A percentile compares a stretch with the other conserved stretches of the same genome.
Evolutionary conservation across 2,888 invertebrate species (phyloP).

Genomic region (Cataglyphis cursor): DNA sequence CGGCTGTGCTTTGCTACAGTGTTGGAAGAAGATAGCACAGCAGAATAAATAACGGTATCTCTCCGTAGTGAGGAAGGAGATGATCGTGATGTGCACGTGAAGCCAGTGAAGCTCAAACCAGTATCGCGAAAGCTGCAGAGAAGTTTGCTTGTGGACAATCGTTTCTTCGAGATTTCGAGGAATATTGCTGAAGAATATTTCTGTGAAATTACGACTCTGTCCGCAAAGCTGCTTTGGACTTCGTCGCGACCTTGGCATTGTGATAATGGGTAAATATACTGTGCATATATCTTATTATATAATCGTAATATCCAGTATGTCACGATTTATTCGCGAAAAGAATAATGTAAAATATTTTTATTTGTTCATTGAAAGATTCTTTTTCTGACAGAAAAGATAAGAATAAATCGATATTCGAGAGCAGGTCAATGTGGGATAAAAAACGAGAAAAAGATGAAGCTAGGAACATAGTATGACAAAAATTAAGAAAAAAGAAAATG

Average conservation of each 20-base stretch:
- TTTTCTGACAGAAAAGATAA: background rate
- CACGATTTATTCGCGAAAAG: background rate
- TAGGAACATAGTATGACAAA: background rate
- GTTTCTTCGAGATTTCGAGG: background rate
- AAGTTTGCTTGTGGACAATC: slow-evolving; percentile 37
- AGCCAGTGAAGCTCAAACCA: slow-evolving; percentile 16
- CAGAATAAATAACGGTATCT: slow-evolving; percentile 74
- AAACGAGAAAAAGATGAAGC: background rate
- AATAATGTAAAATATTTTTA: background rate
- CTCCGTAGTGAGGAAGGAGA: slow-evolving; percentile 43
- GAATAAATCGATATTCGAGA: slow-evolving; percentile 13
- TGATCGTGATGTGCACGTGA: slow-evolving; percentile 46
- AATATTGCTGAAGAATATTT: background rate
- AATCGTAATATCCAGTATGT: background rate
- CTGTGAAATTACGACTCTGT: background rate
- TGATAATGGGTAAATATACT: slow-evolving; percentile 64
- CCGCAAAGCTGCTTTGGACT: background rate
- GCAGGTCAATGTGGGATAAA: background rate
- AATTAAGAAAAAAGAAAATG: background rate
- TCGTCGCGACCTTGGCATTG: slow-evolving; percentile 4
- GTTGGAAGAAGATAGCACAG: slow-evolving; percentile 62
- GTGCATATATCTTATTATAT: background rate
- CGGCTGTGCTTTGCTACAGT: slow-evolving; percentile 52
- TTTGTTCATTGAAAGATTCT: background rate
- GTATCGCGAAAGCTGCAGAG: slow-evolving; percentile 25